Evolutionary conservation across 2,113 vertebrate genomes (phyloP), one percentile per base, ranked within the genome.

Genomic region (Anolis sagrei): DNA sequence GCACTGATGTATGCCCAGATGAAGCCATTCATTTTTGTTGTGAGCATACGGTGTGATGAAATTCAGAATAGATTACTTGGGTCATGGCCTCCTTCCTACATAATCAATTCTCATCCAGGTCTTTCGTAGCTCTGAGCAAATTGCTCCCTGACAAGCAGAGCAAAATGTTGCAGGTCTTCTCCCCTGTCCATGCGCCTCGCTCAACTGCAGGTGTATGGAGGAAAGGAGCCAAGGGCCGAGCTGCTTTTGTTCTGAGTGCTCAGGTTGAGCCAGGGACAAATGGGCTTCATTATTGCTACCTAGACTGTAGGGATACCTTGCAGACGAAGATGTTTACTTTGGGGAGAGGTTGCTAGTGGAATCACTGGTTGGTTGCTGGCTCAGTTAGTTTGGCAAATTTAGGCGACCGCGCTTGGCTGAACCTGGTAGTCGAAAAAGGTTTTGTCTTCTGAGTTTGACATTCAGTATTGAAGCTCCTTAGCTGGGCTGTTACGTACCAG

Each of bases 391-490:
- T 3, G 32, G n/a, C n/a, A 18, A 66, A 10, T 11, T n/a, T 54
- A 36, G 76, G 0, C 1, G 25, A 58, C 44, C 18, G 6, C 51
- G 10, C 25, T 2, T 51, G 73, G 8, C 1, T 85, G 81, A 79
- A 64, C 68, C 58, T 75, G 78, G 13, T 5, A 10, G 51, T 66
- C 77, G 83, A 3, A 58, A 78, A 48, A 54, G 7, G 79, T 81
- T 75, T 44, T n/a, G 29, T 32, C 88, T 14, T 51, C 61, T 44
- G 82, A 81, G 83, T 74, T 80, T 66, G 29, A 32, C 27, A 44
- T 88, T 66, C 74, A 70, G 58, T 80, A 81, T 85, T 90, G 18
- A 61, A 81, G 70, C 7, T 62, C 1, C 25, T 54, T 85, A 64
- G 89, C 77, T 64, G 74, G 0, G 8, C 86, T 58, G 62, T n/a